These are phyloP conservation scores for Procavia capensis DNA, from an alignment of 2,113 vertebrate genomes.

Conservation along the genomic window DNA sequence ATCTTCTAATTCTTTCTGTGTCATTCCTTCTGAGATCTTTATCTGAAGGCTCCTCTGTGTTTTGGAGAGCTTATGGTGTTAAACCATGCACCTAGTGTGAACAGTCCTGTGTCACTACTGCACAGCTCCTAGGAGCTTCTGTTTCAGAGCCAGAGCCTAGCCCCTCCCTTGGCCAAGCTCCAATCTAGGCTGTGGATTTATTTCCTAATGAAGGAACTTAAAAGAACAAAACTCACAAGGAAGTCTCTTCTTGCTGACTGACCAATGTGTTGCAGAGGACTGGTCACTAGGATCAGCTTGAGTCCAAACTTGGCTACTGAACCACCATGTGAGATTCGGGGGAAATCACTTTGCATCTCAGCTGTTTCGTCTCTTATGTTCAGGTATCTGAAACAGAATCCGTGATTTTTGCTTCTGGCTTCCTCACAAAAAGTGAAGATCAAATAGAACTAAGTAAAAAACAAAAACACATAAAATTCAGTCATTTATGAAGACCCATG, in stretches of 20 bases:
- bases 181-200: background rate
- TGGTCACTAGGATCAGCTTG: background rate
- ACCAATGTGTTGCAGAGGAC: background rate
- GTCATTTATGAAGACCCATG: background rate
- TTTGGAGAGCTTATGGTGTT: background rate
- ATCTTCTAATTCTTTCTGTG: background rate
- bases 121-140: background rate
- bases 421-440: background rate
- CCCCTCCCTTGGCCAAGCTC: background rate
- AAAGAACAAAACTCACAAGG: background rate
- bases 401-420: background rate
- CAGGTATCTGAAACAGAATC: background rate
- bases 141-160: background rate
- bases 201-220: background rate
- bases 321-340: background rate
- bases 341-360: background rate
- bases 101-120: background rate
- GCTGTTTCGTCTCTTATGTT: conserved; percentile 6
- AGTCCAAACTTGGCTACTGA: background rate
- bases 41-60: background rate
- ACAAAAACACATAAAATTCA: background rate
- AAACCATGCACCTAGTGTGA: background rate
- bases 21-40: background rate
- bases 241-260: background rate
- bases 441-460: background rate